These are phyloP conservation scores for Drosophila planitibia DNA, from an alignment of 2,888 invertebrate genomes.

Conservation along the genomic window DNA sequence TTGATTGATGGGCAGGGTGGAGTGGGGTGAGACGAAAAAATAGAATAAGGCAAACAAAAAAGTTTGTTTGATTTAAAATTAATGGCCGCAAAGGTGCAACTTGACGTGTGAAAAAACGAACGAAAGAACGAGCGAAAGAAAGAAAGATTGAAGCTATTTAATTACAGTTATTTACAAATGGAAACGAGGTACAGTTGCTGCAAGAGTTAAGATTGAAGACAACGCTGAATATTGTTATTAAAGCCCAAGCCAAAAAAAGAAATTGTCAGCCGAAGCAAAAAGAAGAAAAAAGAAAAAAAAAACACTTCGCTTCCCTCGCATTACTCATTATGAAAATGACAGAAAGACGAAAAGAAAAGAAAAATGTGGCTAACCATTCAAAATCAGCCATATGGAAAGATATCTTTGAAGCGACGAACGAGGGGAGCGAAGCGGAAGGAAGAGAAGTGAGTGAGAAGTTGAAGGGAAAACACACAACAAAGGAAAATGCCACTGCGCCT, in stretches of 20 bases:
- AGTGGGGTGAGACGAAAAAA: slow-evolving; percentile 14
- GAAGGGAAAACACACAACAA: slow-evolving; percentile 48
- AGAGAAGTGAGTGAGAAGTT: slow-evolving; percentile 16
- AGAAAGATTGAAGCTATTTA: background rate
- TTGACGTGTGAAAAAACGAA: background rate
- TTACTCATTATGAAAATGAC: slow-evolving; percentile 74
- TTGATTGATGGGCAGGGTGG: slow-evolving; percentile 46
- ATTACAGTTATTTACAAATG: slow-evolving; percentile 2
- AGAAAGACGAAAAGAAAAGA: slow-evolving; percentile 5
- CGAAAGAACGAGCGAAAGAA: background rate
- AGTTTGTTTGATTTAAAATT: slow-evolving; percentile 16
- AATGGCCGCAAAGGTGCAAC: slow-evolving; percentile 19
- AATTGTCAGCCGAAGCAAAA: slow-evolving; percentile 11
- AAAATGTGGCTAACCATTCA: slow-evolving; percentile 68
- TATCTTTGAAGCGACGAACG: slow-evolving; percentile 52
- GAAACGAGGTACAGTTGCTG: slow-evolving; percentile 22
- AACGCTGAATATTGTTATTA: slow-evolving; percentile 43
- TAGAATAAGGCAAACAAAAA: slow-evolving; percentile 5
- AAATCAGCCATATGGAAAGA: slow-evolving; percentile 77
- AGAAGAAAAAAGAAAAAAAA: slow-evolving; percentile 1
- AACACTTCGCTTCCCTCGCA: slow-evolving; percentile 29
- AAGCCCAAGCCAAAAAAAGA: slow-evolving; percentile 27
- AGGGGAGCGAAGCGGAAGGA: slow-evolving; percentile 16
- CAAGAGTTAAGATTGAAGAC: background rate
- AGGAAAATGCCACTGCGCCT: slow-evolving; percentile 49